Percentiles rank a stretch among this genome's conserved stretches.
Conservation (phyloP, 2,113 vertebrate genomes). For the Eclectus roratus region DNA sequence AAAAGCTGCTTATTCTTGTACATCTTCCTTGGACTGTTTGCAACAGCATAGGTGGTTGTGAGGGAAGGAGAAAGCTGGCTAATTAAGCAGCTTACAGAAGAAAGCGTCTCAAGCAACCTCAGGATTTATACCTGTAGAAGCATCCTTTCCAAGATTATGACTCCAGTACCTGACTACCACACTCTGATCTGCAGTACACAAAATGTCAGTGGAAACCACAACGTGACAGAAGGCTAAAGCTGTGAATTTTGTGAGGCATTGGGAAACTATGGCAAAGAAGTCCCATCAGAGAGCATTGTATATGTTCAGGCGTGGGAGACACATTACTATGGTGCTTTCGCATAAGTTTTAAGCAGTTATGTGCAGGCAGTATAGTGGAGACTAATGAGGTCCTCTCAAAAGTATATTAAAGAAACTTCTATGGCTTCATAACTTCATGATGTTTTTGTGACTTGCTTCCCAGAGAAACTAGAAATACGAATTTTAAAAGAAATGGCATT, state of each 20-base stretch:
- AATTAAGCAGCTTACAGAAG: not conserved
- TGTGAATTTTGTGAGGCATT: not conserved
- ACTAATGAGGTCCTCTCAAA: constrained; percentile 27
- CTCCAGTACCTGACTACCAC: not conserved
- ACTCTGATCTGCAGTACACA: not conserved
- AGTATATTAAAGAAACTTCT: constrained; percentile 4
- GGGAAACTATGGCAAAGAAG: not conserved
- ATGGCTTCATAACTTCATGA: not conserved
- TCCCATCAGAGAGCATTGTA: not conserved
- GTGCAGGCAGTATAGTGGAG: not conserved
- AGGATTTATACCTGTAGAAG: not conserved
- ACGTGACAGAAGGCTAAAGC: not conserved
- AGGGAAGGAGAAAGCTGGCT: not conserved
- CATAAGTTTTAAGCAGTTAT: not conserved
- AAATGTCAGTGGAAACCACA: not conserved
- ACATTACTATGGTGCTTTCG: not conserved
- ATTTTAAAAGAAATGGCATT: constrained; percentile 25
- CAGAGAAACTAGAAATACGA: not conserved
- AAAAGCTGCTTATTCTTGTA: not conserved
- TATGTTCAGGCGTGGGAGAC: not conserved
- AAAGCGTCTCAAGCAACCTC: not conserved
- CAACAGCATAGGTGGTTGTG: not conserved
- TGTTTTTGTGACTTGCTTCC: constrained; percentile 16
- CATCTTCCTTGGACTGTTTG: not conserved
- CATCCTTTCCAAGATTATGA: not conserved